Conservation (phyloP, 2,888 invertebrate species). For the Stegana nigrithorax region DNA sequence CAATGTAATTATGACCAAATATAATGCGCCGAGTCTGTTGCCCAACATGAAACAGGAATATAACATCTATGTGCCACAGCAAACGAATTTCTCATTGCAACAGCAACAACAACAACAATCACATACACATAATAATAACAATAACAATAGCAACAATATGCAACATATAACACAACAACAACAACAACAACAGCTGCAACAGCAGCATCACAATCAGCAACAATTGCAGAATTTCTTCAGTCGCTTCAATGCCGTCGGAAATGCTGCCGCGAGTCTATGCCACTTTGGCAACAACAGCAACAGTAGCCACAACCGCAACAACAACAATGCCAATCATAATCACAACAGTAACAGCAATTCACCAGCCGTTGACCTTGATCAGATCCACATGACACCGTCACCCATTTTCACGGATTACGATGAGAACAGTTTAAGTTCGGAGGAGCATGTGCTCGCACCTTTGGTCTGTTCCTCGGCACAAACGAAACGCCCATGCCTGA, state of each 20-base stretch:
- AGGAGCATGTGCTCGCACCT: constrained; percentile 69
- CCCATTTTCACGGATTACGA: constrained; percentile 68
- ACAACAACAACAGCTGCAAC: constrained; percentile 31
- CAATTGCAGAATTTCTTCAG: constrained; percentile 58
- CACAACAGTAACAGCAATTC: constrained; percentile 39
- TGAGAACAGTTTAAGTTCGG: constrained; percentile 67
- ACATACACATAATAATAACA: constrained; percentile 23
- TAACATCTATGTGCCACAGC: constrained; percentile 38
- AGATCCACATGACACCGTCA: constrained; percentile 56
- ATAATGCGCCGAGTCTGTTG: constrained; percentile 39
- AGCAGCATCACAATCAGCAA: constrained; percentile 48
- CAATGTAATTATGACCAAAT: constrained; percentile 49
- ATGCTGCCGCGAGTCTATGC: constrained; percentile 29
- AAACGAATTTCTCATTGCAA: constrained; percentile 18
- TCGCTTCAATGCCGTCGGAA: constrained; percentile 59
- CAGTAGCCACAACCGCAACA: not conserved
- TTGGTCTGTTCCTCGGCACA: constrained; percentile 69
- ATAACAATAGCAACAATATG: constrained; percentile 22
- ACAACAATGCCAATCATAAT: constrained; percentile 12
- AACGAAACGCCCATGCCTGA: constrained; percentile 79
- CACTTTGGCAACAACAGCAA: no score
- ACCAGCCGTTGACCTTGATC: constrained; percentile 38
- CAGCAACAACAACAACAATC: constrained; percentile 25
- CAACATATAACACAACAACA: no score
- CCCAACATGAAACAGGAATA: constrained; percentile 50